phyloP scores from a whole-genome alignment of 1,140 invertebrate species.

The Rhyacophila brunnea region DNA sequence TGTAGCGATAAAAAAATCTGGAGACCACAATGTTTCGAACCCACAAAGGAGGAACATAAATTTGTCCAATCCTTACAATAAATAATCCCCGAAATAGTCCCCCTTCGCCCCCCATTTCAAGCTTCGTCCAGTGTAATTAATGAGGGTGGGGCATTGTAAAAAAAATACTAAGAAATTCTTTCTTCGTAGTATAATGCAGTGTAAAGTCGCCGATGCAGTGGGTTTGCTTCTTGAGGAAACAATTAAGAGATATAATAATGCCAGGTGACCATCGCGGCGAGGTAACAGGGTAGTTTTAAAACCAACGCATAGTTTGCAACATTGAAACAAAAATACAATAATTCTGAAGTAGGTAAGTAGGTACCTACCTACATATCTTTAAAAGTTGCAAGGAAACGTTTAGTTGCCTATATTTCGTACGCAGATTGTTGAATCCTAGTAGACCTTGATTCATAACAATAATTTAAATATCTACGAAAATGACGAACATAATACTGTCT shows the following conservation, averaged over 20 bases:
- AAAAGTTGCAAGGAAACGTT: too few relatives aligned
- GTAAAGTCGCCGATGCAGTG: not conserved
- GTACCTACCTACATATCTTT: too few relatives aligned
- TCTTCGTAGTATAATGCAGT: not conserved
- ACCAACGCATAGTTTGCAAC: too few relatives aligned
- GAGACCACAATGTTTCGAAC: conserved; percentile 28
- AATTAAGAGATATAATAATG: not conserved
- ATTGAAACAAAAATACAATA: too few relatives aligned
- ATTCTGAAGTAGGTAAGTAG: too few relatives aligned
- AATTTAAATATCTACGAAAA: too few relatives aligned
- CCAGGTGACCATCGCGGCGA: not conserved
- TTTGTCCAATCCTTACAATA: conserved; percentile 34
- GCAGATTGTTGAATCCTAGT: too few relatives aligned
- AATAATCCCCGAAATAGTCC: conserved; percentile 24
- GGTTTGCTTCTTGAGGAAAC: not conserved
- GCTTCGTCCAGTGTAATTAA: conserved; percentile 14
- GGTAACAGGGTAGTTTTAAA: too few relatives aligned
- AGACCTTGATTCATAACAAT: too few relatives aligned
- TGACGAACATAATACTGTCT: too few relatives aligned
- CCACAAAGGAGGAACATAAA: conserved; percentile 36
- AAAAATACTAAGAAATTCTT: conserved; percentile 18
- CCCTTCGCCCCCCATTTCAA: conserved; percentile 5
- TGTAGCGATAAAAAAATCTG: conserved; percentile 23
- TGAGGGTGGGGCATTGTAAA: conserved; percentile 23
- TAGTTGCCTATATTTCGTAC: too few relatives aligned